Percentiles rank a stretch among this genome's conserved stretches.
phyloP scores from a whole-genome alignment of 2,888 invertebrate species.

The Dicranocentrus wangi region DNA sequence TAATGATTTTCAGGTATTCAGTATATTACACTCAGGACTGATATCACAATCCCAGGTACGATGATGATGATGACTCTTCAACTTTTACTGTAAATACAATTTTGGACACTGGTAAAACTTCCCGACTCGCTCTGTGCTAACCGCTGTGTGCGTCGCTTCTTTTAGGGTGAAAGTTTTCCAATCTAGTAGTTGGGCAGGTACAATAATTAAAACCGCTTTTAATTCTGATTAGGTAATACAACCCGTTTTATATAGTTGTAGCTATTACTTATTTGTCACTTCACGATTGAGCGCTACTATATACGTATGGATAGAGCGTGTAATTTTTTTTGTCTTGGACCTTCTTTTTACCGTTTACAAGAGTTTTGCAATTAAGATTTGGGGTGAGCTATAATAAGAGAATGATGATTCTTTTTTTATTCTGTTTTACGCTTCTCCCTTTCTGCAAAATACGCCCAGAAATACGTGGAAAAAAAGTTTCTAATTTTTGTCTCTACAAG shows the following conservation, averaged over 20 bases:
- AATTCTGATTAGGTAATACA: conserved; percentile 23
- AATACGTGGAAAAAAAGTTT: neutral
- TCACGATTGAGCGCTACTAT: conserved; percentile 43
- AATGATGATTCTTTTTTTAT: too few species aligned
- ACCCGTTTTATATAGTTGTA: conserved; percentile 3
- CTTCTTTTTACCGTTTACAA: conserved; percentile 44
- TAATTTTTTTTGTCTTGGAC: conserved; percentile 34
- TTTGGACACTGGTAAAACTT: conserved; percentile 8
- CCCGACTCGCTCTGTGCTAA: too few species aligned
- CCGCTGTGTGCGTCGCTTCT: neutral
- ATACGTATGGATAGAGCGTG: too few species aligned
- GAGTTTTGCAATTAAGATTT: conserved; percentile 48
- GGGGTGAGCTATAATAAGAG: neutral
- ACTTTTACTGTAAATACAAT: neutral
- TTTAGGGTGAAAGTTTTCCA: conserved; percentile 44
- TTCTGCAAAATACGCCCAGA: neutral
- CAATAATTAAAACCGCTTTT: conserved; percentile 1
- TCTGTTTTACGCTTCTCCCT: conserved; percentile 12
- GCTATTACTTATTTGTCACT: conserved; percentile 58
- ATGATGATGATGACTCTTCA: too few species aligned
- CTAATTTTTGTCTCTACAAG: neutral
- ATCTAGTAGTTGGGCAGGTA: conserved; percentile 46
- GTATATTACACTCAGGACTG: too few species aligned
- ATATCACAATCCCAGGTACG: conserved; percentile 63
- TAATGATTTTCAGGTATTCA: too few species aligned